Base-by-base conservation (phyloP, 1,140 invertebrate species). In the fruit fly (Drosophila melanogaster) region DNA sequence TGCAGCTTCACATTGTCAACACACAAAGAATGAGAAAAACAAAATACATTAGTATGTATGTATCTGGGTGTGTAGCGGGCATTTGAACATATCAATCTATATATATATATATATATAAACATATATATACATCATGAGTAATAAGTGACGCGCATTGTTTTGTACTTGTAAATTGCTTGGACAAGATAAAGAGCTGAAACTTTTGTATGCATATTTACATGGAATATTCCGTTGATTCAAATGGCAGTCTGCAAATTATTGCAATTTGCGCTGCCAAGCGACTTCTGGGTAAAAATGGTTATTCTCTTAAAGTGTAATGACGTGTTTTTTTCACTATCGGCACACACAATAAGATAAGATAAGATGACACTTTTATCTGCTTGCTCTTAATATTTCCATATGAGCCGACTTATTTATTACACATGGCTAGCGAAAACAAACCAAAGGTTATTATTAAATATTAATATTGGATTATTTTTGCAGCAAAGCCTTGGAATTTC, bases 151-250 rank as follows among this genome's bases (percentile, higher is more conserved):
- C 59, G 24, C 15, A 38, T 12, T 55, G 12, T 26, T 72, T 75
- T 81, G 83, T 83, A 83, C 83, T 86, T 83, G 83, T 87, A 87
- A 86, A 87, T 81, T 87, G 66, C 75, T 61, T 74, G 43, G 66
- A 79, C 55, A 53, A 74, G 49, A 72, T 75, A 49, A 50, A 37
- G 24, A 46, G 43, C n/a, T 30, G 38, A 60, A 62, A 56, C 15
- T 44, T 79, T 44, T 35, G 41, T 50, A 38, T 49, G n/a, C 14
- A 85, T 85, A 86, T 86, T 86, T 85, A 85, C 81, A 71, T 85
- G 58, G 44, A 69, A 77, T 51, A 81, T 50, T 58, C 56, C 64
- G 57, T 24, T 54, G 40, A 72, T 59, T 70, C 40, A 64, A 43
- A 19, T 49, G 10, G 59, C 49, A 43, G 58, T 30, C n/a, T 43